Conservation (phyloP, 2,888 invertebrate genomes). For the Hydrotaea cyrtoneurina region DNA sequence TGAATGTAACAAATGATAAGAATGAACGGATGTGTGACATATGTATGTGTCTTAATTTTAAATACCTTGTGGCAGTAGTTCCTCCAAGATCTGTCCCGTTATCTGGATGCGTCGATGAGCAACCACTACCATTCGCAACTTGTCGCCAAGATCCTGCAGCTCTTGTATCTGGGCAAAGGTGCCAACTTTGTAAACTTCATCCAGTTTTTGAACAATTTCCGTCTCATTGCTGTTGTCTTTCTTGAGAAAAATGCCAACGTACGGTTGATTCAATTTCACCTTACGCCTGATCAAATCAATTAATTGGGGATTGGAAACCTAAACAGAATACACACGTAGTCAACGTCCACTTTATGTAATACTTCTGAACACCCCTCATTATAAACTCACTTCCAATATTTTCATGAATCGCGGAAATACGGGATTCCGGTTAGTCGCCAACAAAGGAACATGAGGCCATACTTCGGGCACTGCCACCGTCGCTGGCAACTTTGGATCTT, state of each 20-base stretch:
- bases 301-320: slow-evolving; percentile 92
- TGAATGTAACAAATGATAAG: not conserved
- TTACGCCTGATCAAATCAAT: slow-evolving; percentile 95
- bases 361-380: not conserved
- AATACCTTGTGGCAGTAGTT: slow-evolving; percentile 82
- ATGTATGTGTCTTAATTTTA: slow-evolving; percentile 11
- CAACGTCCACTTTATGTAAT: not conserved
- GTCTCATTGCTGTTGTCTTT: slow-evolving; percentile 93
- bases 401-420: slow-evolving; percentile 99
- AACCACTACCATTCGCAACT: slow-evolving; percentile 94
- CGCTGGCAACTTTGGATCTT: slow-evolving; percentile 85
- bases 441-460: slow-evolving; percentile 97
- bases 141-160: slow-evolving; percentile 96
- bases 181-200: slow-evolving; percentile 94
- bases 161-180: slow-evolving; percentile 99
- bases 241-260: slow-evolving; percentile 97
- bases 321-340: slow-evolving; percentile 69
- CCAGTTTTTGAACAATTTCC: slow-evolving; percentile 90
- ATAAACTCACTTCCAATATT: slow-evolving; percentile 89
- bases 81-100: slow-evolving; percentile 89
- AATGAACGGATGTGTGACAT: no score
- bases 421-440: slow-evolving; percentile 96
- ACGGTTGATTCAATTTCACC: slow-evolving; percentile 97
- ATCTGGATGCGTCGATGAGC: slow-evolving; percentile 94
- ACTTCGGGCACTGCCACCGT: slow-evolving; percentile 97